Base-by-base conservation (phyloP, 2,888 invertebrate genomes). In the Protophormia terraenovae region DNA sequence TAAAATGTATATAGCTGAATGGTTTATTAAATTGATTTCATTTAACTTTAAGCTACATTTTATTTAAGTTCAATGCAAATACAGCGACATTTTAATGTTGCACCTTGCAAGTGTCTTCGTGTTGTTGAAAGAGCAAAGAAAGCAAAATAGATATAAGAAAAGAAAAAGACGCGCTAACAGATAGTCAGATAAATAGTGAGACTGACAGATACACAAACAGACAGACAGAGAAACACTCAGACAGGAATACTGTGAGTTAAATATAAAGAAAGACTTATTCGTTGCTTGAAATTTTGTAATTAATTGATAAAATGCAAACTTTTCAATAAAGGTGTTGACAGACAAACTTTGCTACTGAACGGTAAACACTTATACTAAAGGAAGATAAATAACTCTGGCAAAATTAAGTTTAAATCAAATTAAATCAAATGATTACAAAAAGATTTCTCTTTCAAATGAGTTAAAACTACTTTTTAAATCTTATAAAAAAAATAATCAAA, bases 251-350 rank as follows among this genome's bases (percentile, higher is more conserved):
- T 10, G 14, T 32, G 58, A 24, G 27, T 27, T 47, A 14, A 69
- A 47, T 14, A 27, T 19, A 24, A 47, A 38, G 24, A 12, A 69
- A 6, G 53, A 41, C 24, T 35, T 41, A 32, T 53, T 24, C 75
- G 29, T 67, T 75, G 50, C 58, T 7, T 64, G 60, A 67, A 67
- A 41, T 67, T 55, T 69, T 81, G 67, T 78, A 85, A 85, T 85
- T 85, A 81, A 81, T 78, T 78, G 81, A 81, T 81, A 81, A 73
- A 85, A 85, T 84, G 72, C 77, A 62, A 85, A 81, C 82, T 76
- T 82, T 77, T 69, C 67, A 62, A 67, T 67, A 32, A 77, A 84
- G 81, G 69, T 81, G 84, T 85, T 85, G 81, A 55, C 58, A 69
- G 81, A 78, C 84, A 84, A 84, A 81, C 84, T 85, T 84, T 81